Evolutionary conservation across 2,113 vertebrate genomes (phyloP), one percentile per base, ranked within the genome.

Genomic region (Lucifuga dentata): DNA sequence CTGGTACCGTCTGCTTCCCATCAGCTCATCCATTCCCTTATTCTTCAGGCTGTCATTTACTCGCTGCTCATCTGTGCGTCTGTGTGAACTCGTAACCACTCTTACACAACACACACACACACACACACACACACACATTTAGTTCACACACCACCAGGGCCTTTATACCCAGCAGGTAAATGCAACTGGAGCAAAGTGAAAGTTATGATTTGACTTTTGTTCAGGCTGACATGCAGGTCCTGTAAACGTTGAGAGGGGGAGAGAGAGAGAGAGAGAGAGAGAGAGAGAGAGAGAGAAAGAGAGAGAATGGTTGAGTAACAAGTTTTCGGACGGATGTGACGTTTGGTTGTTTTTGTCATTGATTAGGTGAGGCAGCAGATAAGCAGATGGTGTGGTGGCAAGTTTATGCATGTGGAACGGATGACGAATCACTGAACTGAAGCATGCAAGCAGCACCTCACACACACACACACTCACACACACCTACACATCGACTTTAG

Each of bases 1-100:
- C 7, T n/a, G n/a, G 38, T 40, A 23, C 44, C 61, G 58, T 73
- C 40, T 44, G 41, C 40, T 70, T 64, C 68, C 56, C 44, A 73
- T 75, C 50, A 70, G 82, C 78, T 73, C 57, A 64, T 59, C 74
- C 65, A 68, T n/a, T n/a, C n/a, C n/a, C n/a, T n/a, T n/a, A n/a
- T n/a, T n/a, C 77, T 55, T 53, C 55, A 62, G 68, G 71, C 56
- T 67, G 58, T 58, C 72, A 61, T 72, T 79, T 79, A 66, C 29
- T 76, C 21, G 63, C 56, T 51, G 72, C 59, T 19, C 58, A 69
- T 66, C 38, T 52, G 45, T 53, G 39, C 52, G 17, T 63, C 65
- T 63, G 13, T 56, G 44, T 62, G 44, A 73, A 76, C 76, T 76
- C 64, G 55, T 55, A 71, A 78, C 78, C 68, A 71, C 36, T 33